A percentile compares a stretch with the other conserved stretches of the same genome.
These are phyloP conservation scores for Phrynocephalus versicolor DNA, from an alignment of 2,113 vertebrate genomes.

Conservation along the genomic window DNA sequence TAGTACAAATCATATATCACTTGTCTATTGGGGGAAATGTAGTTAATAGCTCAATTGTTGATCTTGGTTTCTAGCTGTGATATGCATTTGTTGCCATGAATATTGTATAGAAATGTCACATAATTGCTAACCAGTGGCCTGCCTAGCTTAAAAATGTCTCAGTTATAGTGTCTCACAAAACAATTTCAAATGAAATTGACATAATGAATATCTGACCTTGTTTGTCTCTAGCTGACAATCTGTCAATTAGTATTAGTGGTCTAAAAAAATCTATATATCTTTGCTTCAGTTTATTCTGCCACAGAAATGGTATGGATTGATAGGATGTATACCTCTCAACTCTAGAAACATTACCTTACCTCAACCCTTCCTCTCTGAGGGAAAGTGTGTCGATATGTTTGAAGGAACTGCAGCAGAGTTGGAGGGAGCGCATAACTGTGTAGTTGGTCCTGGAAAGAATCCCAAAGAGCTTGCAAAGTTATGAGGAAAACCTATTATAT, in stretches of 20 bases:
- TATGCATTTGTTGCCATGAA: background rate
- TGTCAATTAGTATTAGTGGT: background rate
- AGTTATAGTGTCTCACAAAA: background rate
- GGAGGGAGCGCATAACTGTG: background rate
- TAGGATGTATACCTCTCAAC: background rate
- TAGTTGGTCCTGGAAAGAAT: background rate
- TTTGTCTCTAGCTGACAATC: too few species aligned
- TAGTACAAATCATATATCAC: slow-evolving; percentile 43
- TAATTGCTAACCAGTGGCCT: background rate
- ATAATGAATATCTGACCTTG: too few species aligned
- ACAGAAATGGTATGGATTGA: background rate
- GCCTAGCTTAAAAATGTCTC: background rate
- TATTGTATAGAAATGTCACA: background rate
- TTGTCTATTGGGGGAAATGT: background rate
- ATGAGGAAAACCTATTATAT: background rate
- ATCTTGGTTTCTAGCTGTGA: slow-evolving; percentile 16
- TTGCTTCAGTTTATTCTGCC: background rate
- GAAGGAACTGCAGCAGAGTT: background rate
- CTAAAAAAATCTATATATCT: background rate
- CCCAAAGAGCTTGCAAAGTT: background rate
- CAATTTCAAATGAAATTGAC: background rate
- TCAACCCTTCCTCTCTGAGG: background rate
- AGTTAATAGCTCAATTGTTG: background rate
- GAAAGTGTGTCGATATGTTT: background rate
- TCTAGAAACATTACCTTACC: background rate